Evolutionary conservation across 2,888 invertebrate species (phyloP).

Genomic region (Eupithecia subfuscata): DNA sequence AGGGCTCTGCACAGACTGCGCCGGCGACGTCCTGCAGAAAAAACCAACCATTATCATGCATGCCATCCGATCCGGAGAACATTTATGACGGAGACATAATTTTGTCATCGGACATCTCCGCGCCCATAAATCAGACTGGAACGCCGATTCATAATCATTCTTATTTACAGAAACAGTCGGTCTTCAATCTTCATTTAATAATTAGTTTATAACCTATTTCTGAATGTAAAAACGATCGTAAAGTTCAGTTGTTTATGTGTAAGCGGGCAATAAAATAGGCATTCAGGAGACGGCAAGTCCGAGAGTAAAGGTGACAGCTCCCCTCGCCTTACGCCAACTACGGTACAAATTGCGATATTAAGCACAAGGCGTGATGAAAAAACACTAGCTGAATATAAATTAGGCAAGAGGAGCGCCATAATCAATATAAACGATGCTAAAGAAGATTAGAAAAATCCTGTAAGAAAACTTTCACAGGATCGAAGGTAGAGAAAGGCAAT

Average conservation of each 20-base stretch:
- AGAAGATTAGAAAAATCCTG: slow-evolving; percentile 84
- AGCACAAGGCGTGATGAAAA: slow-evolving; percentile 84
- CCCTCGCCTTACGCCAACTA: slow-evolving; percentile 81
- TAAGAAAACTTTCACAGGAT: slow-evolving; percentile 79
- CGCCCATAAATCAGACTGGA: slow-evolving; percentile 58
- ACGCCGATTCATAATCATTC: slow-evolving; percentile 59
- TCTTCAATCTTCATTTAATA: slow-evolving; percentile 63
- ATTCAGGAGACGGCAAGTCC: slow-evolving; percentile 69
- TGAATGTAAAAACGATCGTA: slow-evolving; percentile 67
- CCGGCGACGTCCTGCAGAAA: slow-evolving; percentile 58
- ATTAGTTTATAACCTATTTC: slow-evolving; percentile 67
- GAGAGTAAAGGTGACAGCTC: slow-evolving; percentile 78
- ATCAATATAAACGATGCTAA: slow-evolving; percentile 85
- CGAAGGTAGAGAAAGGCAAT: slow-evolving; percentile 60
- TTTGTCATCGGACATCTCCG: slow-evolving; percentile 63
- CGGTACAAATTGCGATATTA: slow-evolving; percentile 84
- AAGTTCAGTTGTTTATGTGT: slow-evolving; percentile 72
- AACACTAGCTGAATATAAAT: slow-evolving; percentile 85
- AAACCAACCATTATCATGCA: slow-evolving; percentile 64
- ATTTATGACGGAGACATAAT: slow-evolving; percentile 68
- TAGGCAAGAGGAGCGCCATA: slow-evolving; percentile 81
- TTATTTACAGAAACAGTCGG: slow-evolving; percentile 53
- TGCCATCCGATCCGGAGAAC: slow-evolving; percentile 62
- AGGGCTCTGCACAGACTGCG: slow-evolving; percentile 37
- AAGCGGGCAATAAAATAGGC: slow-evolving; percentile 72